Base-by-base conservation (phyloP, 2,888 invertebrate species). In the Diarsia mendica region DNA sequence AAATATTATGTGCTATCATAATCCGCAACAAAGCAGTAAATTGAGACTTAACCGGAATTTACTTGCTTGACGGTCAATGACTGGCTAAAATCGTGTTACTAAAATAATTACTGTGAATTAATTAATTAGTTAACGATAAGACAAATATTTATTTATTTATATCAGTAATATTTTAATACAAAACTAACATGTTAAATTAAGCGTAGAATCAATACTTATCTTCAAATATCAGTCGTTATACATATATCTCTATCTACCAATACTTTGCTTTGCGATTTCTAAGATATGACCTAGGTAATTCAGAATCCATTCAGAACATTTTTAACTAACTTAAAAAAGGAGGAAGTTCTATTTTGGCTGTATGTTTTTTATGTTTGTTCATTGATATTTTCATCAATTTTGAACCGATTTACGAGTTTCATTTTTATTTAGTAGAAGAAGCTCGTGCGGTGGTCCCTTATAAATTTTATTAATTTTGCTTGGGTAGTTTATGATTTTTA, bases 91-190 rank as follows among this genome's bases (percentile, higher is more conserved):
- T 44, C 28, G 55, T 70, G 46, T 48, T 76, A 63, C n/a, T 11
- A 15, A 55, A 72, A 60, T 73, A 39, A 58, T 33, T 70, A 18
- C 4, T 28, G 28, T 5, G 8, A 48, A 66, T 58, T 49, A 23
- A 23, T 51, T 65, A 75, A 75, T 39, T 48, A 13, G 23, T 51
- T 28, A 33, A 63, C 23, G 33, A 51, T 51, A 53, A 78, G 1
- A 28, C 11, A 58, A 51, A 51, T 2, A 48, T 18, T 51, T 0
- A 18, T 51, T 33, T 33, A 28, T 39, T 39, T 39, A 39, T 39
- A 39, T 39, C 5, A 23, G 6, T 51, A 13, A 10, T 8, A 18
- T 39, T 39, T 23, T 23, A 28, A n/a, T 9, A 23, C 18, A 72
- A 73, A 60, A 5, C 9, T 2, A 18, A 28, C n/a, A 33, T 18